These are phyloP conservation scores for Apamea anceps DNA, from an alignment of 2,888 invertebrate species.

Conservation along the genomic window DNA sequence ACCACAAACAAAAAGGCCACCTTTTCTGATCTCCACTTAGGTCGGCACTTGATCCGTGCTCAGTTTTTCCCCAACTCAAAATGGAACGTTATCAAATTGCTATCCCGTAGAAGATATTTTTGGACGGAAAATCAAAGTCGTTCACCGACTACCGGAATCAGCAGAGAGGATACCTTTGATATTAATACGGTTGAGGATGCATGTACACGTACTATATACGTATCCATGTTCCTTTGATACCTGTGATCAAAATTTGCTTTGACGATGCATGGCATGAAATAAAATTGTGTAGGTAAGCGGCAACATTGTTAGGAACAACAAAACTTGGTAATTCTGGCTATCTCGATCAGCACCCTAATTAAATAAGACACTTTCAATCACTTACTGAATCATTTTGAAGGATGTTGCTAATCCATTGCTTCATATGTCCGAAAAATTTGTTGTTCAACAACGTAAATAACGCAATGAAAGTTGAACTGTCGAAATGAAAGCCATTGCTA, in stretches of 20 bases:
- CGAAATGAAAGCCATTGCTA: no score
- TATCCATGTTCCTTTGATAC: constrained; percentile 9
- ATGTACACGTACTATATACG: background rate
- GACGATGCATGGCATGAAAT: constrained; percentile 15
- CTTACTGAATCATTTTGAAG: no score
- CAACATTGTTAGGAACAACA: background rate
- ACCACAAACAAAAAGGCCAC: background rate
- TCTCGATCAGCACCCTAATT: background rate
- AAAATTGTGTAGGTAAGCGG: background rate
- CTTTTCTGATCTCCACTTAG: background rate
- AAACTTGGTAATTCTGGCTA: background rate
- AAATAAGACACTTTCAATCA: no score
- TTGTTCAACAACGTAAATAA: no score
- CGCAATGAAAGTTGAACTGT: no score
- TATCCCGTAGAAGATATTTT: background rate
- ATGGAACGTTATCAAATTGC: background rate
- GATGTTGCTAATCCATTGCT: no score
- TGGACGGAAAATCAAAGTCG: background rate
- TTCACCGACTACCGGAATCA: background rate
- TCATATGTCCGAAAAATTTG: no score
- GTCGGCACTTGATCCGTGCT: background rate
- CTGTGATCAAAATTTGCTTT: constrained; percentile 8
- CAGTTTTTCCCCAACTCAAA: background rate
- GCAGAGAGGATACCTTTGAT: constrained; percentile 1
- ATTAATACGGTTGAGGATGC: background rate